Base-by-base conservation (phyloP, 1,140 invertebrate genomes). In the Nasonia giraulti region DNA sequence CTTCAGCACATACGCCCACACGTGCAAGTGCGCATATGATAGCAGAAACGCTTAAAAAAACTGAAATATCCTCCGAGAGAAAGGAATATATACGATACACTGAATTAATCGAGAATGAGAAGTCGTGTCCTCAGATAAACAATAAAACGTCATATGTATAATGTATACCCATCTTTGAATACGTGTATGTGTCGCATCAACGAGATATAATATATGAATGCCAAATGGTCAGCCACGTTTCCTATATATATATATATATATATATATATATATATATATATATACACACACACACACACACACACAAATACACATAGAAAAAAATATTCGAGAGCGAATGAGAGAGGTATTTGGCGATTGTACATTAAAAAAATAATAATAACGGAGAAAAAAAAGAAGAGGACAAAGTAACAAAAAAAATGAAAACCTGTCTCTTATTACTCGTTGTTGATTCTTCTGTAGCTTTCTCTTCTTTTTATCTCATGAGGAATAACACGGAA, bases 221-320 rank as follows among this genome's bases (percentile, higher is more conserved):
- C 73, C 73, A 74, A 74, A 87, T 89, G 87, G 86, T 86, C 87
- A 90, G 88, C 90, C 90, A 90, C 83, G 87, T 91, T 89, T 89
- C 86, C 89, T n/a, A n/a, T n/a, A n/a, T n/a, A n/a, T n/a, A 88
- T 55, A 78, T 62, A 76, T 37, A 37, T 74, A 0, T 27, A 27
- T 27, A 27, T 27, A 0, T 27, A 27, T 27, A 27, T 27, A 0
- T 27, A 27, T 27, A 27, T 27, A 27, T 27, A 27, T 27, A 27
- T 27, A 27, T 27, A 27, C 0, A 27, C 0, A n/a, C n/a, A n/a
- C n/a, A n/a, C n/a, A n/a, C n/a, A n/a, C n/a, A n/a, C n/a, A n/a
- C n/a, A n/a, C n/a, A n/a, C n/a, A n/a, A n/a, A 62, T 17, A 62
- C 55, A 62, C 55, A 17, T 20, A 62, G 55, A 20, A 62, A 62